These are phyloP conservation scores for Mythimna albipuncta DNA, from an alignment of 2,888 invertebrate species.

Conservation along the genomic window DNA sequence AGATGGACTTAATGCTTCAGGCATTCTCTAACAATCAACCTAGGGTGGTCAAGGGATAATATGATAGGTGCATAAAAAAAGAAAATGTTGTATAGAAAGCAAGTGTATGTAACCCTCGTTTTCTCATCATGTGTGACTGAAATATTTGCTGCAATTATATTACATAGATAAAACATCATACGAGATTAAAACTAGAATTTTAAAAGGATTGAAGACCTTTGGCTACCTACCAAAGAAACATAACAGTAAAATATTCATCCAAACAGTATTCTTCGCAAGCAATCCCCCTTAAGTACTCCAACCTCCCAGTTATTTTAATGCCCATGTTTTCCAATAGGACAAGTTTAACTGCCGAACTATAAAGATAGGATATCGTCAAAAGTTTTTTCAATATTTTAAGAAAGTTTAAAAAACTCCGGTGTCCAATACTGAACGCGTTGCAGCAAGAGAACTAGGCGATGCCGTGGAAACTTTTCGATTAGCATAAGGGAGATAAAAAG, in stretches of 20 bases:
- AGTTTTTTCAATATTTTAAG: constrained; percentile 65
- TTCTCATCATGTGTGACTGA: neutral
- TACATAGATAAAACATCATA: no score
- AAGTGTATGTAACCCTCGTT: no score
- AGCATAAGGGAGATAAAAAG: constrained; percentile 75
- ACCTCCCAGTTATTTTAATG: constrained; percentile 42
- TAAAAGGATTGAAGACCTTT: neutral
- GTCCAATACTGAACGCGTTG: constrained; percentile 59
- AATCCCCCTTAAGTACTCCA: constrained; percentile 23
- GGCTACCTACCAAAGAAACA: neutral
- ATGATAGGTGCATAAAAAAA: no score
- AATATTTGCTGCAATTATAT: neutral
- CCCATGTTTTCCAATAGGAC: constrained; percentile 38
- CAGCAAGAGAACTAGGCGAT: constrained; percentile 61
- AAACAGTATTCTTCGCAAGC: neutral
- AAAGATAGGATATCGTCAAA: constrained; percentile 54
- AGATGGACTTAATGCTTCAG: no score
- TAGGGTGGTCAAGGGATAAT: no score
- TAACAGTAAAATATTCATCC: neutral
- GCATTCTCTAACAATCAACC: no score
- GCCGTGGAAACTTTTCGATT: constrained; percentile 71
- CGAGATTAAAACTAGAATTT: neutral
- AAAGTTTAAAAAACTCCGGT: constrained; percentile 53
- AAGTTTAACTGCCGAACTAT: constrained; percentile 59
- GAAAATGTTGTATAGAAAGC: no score